phyloP scores from a whole-genome alignment of 2,113 vertebrate species.

The Cyphomyrus plagiostoma region DNA sequence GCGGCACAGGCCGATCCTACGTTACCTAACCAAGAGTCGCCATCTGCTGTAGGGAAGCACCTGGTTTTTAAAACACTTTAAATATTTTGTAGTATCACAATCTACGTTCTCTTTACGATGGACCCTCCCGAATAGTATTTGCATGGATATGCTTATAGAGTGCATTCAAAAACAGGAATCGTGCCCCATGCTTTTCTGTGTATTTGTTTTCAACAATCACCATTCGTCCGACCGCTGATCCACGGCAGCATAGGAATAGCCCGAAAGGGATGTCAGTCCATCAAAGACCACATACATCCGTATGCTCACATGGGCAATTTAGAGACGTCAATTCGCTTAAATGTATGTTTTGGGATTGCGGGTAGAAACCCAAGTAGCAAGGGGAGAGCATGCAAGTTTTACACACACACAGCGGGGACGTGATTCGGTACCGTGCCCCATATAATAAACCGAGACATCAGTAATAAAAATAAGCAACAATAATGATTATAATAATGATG shows the following conservation, averaged over 20 bases:
- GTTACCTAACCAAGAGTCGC: not conserved
- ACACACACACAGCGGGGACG: not conserved
- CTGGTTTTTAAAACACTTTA: not conserved
- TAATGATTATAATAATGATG: not conserved
- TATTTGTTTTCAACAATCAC: not conserved
- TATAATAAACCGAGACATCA: not conserved
- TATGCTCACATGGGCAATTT: not conserved
- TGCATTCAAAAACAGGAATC: not conserved
- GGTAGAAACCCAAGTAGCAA: not conserved
- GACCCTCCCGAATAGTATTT: not conserved
- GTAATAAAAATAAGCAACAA: not conserved
- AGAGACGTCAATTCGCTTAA: not conserved
- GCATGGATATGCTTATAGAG: not conserved
- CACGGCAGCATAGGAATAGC: not conserved
- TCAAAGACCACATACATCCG: not conserved
- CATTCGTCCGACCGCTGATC: not conserved
- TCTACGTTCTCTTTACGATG: not conserved
- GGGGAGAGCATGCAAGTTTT: not conserved
- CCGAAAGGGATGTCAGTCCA: not conserved
- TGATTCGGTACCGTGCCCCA: not conserved
- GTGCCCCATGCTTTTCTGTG: not conserved
- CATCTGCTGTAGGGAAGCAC: not conserved
- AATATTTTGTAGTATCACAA: not conserved
- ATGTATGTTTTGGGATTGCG: not conserved
- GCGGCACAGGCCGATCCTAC: not conserved